Conservation (phyloP, 1,140 invertebrate genomes). For the Tyrophagus putrescentiae region DNA sequence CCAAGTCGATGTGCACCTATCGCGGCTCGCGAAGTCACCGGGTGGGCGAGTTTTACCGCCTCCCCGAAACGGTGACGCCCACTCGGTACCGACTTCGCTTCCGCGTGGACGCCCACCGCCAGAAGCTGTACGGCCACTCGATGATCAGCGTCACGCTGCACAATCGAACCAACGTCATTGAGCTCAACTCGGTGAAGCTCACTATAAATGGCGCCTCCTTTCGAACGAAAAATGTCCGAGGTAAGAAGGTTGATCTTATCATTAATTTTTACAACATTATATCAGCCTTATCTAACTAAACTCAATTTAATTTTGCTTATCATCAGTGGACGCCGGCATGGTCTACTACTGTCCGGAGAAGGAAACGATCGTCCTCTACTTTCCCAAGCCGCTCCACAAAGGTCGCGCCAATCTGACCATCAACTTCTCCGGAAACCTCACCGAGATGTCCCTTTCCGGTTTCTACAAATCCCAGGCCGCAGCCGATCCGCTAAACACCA, state of each 20-base stretch:
- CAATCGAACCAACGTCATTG: constrained; percentile 14
- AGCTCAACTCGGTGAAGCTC: not conserved
- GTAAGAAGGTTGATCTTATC: constrained; percentile 6
- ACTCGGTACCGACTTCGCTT: constrained; percentile 13
- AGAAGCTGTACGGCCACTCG: constrained; percentile 8
- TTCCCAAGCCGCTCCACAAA: not conserved
- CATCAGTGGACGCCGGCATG: not conserved
- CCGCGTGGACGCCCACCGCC: not conserved
- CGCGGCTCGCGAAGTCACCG: too few species aligned
- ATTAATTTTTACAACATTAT: constrained; percentile 1
- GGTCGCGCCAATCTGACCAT: constrained; percentile 15
- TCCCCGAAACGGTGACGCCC: constrained; percentile 2
- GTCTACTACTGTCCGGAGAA: constrained; percentile 11
- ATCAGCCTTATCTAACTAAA: too few species aligned
- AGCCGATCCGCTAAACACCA: not conserved
- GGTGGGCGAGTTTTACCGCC: not conserved
- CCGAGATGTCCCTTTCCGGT: not conserved
- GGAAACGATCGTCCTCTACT: constrained; percentile 11
- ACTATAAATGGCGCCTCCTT: not conserved
- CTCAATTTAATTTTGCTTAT: not conserved
- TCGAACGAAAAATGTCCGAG: not conserved
- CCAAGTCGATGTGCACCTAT: too few species aligned
- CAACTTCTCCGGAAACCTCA: constrained; percentile 6
- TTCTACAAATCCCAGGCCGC: not conserved
- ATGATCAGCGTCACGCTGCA: not conserved